Conservation (phyloP, 2,113 vertebrate species). For the Colinus virginianus region DNA sequence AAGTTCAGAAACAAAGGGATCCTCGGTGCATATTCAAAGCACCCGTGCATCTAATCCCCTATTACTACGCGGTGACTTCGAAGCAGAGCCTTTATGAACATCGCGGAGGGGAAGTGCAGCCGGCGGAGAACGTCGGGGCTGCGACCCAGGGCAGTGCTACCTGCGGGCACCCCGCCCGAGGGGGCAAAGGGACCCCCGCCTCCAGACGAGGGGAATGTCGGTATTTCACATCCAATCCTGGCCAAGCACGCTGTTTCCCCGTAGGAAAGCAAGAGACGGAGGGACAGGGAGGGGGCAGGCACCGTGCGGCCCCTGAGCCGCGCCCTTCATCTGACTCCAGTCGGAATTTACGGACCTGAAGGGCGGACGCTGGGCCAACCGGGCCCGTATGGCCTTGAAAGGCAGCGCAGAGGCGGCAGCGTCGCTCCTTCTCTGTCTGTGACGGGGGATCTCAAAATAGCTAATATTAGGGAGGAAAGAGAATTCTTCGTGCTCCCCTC, state of each 20-base stretch:
- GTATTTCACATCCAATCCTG: not conserved
- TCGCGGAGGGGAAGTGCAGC: not conserved
- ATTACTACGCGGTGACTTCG: not conserved
- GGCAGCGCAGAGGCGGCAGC: not conserved
- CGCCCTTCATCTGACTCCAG: not conserved
- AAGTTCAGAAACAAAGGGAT: slow-evolving; percentile 18
- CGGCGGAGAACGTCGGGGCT: not conserved
- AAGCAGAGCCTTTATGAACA: not conserved
- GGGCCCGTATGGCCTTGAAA: not conserved
- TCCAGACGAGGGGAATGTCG: not conserved
- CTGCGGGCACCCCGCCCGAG: not conserved
- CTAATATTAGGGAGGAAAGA: not conserved
- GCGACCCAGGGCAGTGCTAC: not conserved
- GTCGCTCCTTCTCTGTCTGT: not conserved
- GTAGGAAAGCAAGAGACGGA: not conserved
- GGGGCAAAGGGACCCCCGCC: not conserved
- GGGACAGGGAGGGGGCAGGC: not conserved
- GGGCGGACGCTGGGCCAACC: not conserved
- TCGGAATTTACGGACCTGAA: not conserved
- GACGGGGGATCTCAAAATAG: not conserved
- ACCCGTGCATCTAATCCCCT: slow-evolving; percentile 16
- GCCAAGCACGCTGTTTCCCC: not conserved
- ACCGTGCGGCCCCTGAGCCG: not conserved
- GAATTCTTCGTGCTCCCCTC: rapidly evolving
- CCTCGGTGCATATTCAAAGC: not conserved